phyloP scores from a whole-genome alignment of 2,888 invertebrate genomes.

The Aphelenchoides bicaudatus region DNA sequence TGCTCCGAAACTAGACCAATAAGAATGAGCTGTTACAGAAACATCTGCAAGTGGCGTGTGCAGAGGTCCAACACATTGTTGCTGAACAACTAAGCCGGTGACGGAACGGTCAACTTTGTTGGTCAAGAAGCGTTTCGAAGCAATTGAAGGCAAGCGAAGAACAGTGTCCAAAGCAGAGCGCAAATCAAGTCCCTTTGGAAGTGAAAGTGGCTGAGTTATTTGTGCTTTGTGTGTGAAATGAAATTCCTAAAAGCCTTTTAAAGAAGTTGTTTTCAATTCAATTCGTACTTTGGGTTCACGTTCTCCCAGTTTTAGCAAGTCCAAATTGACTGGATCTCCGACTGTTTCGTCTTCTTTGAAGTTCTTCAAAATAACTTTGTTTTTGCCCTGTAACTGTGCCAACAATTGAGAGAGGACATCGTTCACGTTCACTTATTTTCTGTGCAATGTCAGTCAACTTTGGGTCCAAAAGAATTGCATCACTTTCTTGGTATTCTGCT shows the following conservation, averaged over 20 bases:
- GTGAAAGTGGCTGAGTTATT: constrained; percentile 36
- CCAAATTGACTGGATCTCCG: constrained; percentile 41
- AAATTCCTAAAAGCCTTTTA: too few relatives aligned
- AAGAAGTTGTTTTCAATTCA: too few relatives aligned
- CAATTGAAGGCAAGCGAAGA: constrained; percentile 78
- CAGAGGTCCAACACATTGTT: constrained; percentile 94
- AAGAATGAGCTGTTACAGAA: constrained; percentile 78
- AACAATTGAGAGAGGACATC: constrained; percentile 86
- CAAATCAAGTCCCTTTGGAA: constrained; percentile 69
- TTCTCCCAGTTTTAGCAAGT: constrained; percentile 40
- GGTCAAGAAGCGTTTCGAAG: constrained; percentile 73
- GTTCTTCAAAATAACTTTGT: constrained; percentile 70
- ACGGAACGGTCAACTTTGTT: constrained; percentile 72
- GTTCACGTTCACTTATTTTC: constrained; percentile 73
- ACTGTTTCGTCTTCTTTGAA: constrained; percentile 56
- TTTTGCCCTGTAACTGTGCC: constrained; percentile 78
- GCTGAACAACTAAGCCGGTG: constrained; percentile 88
- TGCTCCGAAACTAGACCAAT: constrained; percentile 74
- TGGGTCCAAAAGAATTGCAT: constrained; percentile 18
- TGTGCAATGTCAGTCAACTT: not conserved
- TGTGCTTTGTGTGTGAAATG: not conserved
- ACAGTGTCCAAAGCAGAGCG: constrained; percentile 74
- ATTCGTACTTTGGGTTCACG: constrained; percentile 42
- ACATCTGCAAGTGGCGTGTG: constrained; percentile 93
- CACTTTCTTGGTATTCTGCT: constrained; percentile 74